Percentiles rank a stretch among this genome's conserved stretches.
Conservation (phyloP, 1,140 invertebrate species). For the Fopius arisanus region DNA sequence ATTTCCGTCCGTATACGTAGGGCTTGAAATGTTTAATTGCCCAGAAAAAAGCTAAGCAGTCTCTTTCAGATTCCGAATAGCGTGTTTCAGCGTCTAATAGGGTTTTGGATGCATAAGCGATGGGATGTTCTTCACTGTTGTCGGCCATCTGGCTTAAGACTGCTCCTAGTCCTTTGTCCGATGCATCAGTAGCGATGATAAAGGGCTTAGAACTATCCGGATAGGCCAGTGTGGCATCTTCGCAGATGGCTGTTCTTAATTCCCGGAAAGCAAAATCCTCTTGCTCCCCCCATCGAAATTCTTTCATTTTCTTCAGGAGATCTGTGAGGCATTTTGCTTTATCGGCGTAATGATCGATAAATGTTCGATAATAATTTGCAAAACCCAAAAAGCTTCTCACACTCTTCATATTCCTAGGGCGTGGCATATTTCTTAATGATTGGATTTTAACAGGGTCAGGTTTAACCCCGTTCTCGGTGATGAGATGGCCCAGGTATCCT, state of each 20-base stretch:
- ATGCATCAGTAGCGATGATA: conserved; percentile 35
- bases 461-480: too few relatives aligned
- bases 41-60: conserved; percentile 39
- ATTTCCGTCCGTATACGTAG: conserved; percentile 57
- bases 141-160: conserved; percentile 26
- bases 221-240: conserved; percentile 33
- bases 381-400: conserved; percentile 24
- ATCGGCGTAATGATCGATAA: conserved; percentile 40
- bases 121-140: conserved; percentile 23
- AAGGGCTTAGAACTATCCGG: conserved; percentile 36
- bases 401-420: too few relatives aligned
- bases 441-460: too few relatives aligned
- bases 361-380: conserved; percentile 38
- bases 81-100: conserved; percentile 42
- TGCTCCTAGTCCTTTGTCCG: conserved; percentile 29
- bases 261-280: too few relatives aligned
- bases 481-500: too few relatives aligned
- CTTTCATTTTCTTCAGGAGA: conserved; percentile 8
- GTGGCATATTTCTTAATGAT: too few relatives aligned
- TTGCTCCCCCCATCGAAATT: too few relatives aligned
- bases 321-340: conserved; percentile 40
- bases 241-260: conserved; percentile 29
- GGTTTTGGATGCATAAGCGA: conserved; percentile 38
- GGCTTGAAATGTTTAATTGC: conserved; percentile 52
- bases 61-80: conserved; percentile 37